Conservation (phyloP, 2,113 vertebrate species). For the Pelodiscus sinensis region DNA sequence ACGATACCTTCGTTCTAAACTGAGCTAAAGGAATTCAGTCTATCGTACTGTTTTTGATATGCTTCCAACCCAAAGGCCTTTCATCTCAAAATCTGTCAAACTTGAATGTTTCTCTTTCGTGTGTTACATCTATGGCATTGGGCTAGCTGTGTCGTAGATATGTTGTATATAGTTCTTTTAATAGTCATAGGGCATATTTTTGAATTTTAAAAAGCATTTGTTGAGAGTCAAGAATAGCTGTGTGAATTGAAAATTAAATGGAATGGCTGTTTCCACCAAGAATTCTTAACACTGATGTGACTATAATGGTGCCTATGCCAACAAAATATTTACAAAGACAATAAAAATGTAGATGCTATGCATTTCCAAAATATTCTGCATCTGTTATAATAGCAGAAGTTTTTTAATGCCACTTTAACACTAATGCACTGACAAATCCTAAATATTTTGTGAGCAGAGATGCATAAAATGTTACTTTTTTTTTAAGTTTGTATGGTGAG, state of each 20-base stretch:
- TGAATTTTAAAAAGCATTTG: constrained; percentile 80
- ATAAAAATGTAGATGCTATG: constrained; percentile 83
- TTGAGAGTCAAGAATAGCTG: constrained; percentile 76
- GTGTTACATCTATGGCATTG: constrained; percentile 75
- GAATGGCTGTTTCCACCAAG: constrained; percentile 78
- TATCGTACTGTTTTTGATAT: constrained; percentile 83
- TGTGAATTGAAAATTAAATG: constrained; percentile 60
- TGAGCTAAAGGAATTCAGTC: constrained; percentile 81
- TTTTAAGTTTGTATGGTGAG: constrained; percentile 72
- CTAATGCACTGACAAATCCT: constrained; percentile 87
- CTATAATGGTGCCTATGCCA: constrained; percentile 83
- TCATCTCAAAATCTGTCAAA: constrained; percentile 84
- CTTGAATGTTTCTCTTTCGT: constrained; percentile 82
- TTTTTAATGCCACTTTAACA: constrained; percentile 87
- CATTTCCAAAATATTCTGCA: constrained; percentile 84
- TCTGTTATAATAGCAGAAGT: constrained; percentile 83
- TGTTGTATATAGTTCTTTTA: constrained; percentile 84
- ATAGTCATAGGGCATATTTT: constrained; percentile 86
- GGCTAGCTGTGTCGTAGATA: constrained; percentile 80
- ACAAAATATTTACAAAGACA: constrained; percentile 71
- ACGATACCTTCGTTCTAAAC: constrained; percentile 84
- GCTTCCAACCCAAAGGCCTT: constrained; percentile 88
- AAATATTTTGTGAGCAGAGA: constrained; percentile 80
- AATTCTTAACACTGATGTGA: constrained; percentile 78
- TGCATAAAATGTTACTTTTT: constrained; percentile 67